Evolutionary conservation across 1,140 invertebrate species (phyloP).

Genomic region (Dreissena rostriformis): DNA sequence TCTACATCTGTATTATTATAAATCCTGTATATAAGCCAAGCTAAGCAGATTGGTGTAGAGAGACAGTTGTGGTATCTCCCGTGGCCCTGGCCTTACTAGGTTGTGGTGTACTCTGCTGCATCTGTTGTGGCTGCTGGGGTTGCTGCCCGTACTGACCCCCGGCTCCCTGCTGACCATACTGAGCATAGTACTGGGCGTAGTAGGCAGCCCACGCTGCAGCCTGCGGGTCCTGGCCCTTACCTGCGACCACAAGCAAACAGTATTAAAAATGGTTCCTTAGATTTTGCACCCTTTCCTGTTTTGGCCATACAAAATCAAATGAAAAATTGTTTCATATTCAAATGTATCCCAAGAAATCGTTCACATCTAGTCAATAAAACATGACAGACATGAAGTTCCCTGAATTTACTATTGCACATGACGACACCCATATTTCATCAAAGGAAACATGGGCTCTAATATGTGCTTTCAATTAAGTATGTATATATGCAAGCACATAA

Average conservation of each 20-base stretch:
- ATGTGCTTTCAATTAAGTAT: neutral
- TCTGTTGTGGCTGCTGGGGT: slow-evolving; percentile 82
- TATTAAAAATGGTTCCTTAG: no score
- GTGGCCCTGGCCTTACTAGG: slow-evolving; percentile 24
- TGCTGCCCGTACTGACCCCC: slow-evolving; percentile 73
- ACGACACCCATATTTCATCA: slow-evolving; percentile 1
- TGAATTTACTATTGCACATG: slow-evolving; percentile 6
- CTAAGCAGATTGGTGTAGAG: no score
- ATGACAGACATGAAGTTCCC: neutral
- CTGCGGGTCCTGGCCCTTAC: slow-evolving; percentile 79
- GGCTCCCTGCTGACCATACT: slow-evolving; percentile 74
- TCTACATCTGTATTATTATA: no score
- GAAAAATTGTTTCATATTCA: neutral
- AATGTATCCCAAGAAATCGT: neutral
- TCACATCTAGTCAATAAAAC: neutral
- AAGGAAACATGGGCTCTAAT: neutral
- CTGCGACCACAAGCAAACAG: neutral
- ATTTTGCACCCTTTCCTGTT: slow-evolving; percentile 67
- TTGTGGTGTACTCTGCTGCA: slow-evolving; percentile 81
- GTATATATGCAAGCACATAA: no score
- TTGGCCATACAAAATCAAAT: neutral
- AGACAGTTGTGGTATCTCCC: no score
- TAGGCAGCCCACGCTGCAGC: slow-evolving; percentile 84
- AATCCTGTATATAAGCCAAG: no score
- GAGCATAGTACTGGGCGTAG: slow-evolving; percentile 83